Base-by-base conservation (phyloP, 2,888 invertebrate genomes). In the Lacanobia oleracea region DNA sequence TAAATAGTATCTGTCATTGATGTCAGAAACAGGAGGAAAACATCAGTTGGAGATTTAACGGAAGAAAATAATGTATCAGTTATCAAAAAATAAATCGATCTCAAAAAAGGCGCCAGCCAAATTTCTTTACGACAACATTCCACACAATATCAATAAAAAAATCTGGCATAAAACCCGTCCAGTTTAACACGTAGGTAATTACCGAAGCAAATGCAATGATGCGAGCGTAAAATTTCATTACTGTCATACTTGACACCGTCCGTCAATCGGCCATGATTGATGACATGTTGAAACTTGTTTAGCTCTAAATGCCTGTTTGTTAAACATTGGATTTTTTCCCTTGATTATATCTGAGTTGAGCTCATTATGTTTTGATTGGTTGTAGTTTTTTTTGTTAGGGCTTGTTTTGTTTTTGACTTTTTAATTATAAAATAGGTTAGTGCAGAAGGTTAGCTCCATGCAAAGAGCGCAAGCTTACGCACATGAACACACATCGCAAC, bases 151-250 rank as follows among this genome's bases (percentile, higher is more conserved):
- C 70, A 82, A 79, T 72, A 80, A 81, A 87, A 48, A 85, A 86
- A 82, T 66, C 83, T 67, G 75, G 74, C 79, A 75, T 79, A 83
- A 73, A 77, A 76, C 75, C 73, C 79, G 76, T 81, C 80, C 81
- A 83, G 80, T 81, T 87, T 84, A 87, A 85, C 80, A 83, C 77
- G 74, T 87, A n/a, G n/a, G n/a, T n/a, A 89, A 89, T 88, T 84
- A 88, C 78, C 85, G 90, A 85, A 84, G 85, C 90, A 84, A 90
- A 91, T 88, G 88, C 86, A 87, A 54, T 80, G 88, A 93, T 93
- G 93, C 93, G 93, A 93, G 93, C 90, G 91, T 93, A 88, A 93
- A 93, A 93, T 93, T 93, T 93, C 91, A 93, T 93, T 93, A 93
- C 88, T 90, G 92, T 92, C 92, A 90, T 87, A 88, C 88, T 88